Percentiles rank a stretch among this genome's conserved stretches.
Evolutionary conservation across 1,140 invertebrate genomes (phyloP).

Genomic region (Pseudomyrmex sp.): DNA sequence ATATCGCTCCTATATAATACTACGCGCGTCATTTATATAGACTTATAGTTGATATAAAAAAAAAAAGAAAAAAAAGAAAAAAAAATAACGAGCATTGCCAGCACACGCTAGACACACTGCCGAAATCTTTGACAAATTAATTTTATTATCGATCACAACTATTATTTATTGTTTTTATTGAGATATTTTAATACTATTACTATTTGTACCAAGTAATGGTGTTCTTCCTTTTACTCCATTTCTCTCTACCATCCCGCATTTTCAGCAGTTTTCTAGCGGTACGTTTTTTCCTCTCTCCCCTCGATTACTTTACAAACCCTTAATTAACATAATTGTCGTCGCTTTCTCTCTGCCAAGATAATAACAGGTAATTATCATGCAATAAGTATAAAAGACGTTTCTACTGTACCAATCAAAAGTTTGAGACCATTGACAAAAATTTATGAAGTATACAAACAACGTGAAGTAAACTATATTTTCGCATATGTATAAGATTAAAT

Average conservation of each 20-base stretch:
- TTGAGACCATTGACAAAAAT: not conserved
- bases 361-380: not conserved
- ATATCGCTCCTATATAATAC: conserved; percentile 71
- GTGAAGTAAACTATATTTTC: no score
- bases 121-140: conserved; percentile 83
- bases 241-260: conserved; percentile 61
- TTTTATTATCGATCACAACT: conserved; percentile 83
- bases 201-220: conserved; percentile 83
- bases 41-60: conserved; percentile 72
- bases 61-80: no score
- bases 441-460: no score
- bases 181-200: conserved; percentile 86
- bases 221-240: conserved; percentile 63
- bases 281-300: not conserved
- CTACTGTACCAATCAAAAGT: not conserved
- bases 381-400: not conserved
- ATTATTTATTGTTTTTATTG: conserved; percentile 86
- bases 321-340: not conserved
- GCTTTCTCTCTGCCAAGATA: not conserved
- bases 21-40: conserved; percentile 68
- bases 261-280: conserved; percentile 35
- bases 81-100: conserved; percentile 79
- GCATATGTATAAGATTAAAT: no score
- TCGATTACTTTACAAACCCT: no score
- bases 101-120: conserved; percentile 83